Evolutionary conservation across 2,888 invertebrate genomes (phyloP), one percentile per base, ranked within the genome.

Genomic region (Lycocerus yunnanus): DNA sequence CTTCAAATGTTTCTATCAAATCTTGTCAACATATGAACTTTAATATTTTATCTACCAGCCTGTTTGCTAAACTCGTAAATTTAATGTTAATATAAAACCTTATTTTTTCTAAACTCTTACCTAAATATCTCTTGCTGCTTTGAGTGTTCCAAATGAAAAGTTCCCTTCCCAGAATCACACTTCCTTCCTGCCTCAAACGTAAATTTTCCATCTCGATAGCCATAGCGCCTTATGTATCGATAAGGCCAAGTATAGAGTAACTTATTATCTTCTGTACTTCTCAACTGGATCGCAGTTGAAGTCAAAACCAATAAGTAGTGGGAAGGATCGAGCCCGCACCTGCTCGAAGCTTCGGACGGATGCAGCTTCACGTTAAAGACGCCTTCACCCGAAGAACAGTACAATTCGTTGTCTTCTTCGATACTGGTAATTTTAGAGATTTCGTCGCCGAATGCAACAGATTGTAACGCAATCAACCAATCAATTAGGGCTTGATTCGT

Each of bases 331-430:
- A 96, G 88, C 67, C 92, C 91, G 85, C 95, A 95, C 77, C 94
- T 89, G 66, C 90, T 90, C 1, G 95, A 94, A 2, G 95, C 95
- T 76, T 95, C 94, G 1, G 95, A 94, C 58, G 93, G 89, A 79
- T 93, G 92, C 82, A 95, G 89, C 86, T 91, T 93, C 1, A 95
- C 94, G 77, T 83, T 84, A 84, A 95, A 95, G 14, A 94, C 89
- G 68, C 94, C 95, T 87, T 95, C 95, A 18, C 93, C 94, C 74
- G 94, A 94, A 59, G 95, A 93, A 84, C 94, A 95, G 84, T 95
- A 96, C n/a, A 96, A 88, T 86, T 95, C 95, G 86, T 95, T 95
- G 82, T 95, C 95, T 88, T 95, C 95, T 87, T 95, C 95, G 83
- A 95, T 92, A 14, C 90, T 90, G 63, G 84, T 83, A n/a, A 84